These are phyloP conservation scores for Dufourea novaeangliae DNA, from an alignment of 1,140 invertebrate species.

Conservation along the genomic window DNA sequence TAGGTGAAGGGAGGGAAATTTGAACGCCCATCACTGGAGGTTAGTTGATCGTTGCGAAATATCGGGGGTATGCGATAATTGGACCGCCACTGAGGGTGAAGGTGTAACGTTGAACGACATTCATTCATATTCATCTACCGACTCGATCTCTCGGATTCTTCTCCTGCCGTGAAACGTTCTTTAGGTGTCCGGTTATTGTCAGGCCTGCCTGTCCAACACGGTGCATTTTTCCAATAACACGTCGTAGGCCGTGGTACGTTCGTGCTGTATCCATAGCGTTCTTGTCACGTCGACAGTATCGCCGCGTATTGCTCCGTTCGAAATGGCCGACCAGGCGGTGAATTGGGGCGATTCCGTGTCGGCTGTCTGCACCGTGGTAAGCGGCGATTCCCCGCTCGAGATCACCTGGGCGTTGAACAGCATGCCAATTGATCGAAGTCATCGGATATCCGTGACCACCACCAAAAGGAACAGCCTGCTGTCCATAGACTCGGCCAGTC, in stretches of 20 bases:
- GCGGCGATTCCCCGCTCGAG: constrained; percentile 85
- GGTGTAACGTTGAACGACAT: constrained; percentile 2
- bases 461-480: constrained; percentile 83
- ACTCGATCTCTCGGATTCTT: background rate
- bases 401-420: constrained; percentile 85
- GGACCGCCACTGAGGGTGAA: constrained; percentile 29
- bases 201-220: background rate
- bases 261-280: constrained; percentile 22
- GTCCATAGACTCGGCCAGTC: constrained; percentile 82
- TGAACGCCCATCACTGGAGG: background rate
- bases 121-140: background rate
- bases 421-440: constrained; percentile 64
- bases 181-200: background rate
- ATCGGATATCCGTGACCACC: constrained; percentile 72
- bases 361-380: constrained; percentile 83
- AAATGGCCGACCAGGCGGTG: constrained; percentile 80
- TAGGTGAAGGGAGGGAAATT: background rate
- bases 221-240: background rate
- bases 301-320: constrained; percentile 81
- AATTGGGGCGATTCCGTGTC: constrained; percentile 82
- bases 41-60: constrained; percentile 49
- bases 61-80: constrained; percentile 33
- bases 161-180: background rate
- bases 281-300: constrained; percentile 73
- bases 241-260: background rate